Evolutionary conservation across 2,113 vertebrate species (phyloP).

Genomic region (Sander vitreus): DNA sequence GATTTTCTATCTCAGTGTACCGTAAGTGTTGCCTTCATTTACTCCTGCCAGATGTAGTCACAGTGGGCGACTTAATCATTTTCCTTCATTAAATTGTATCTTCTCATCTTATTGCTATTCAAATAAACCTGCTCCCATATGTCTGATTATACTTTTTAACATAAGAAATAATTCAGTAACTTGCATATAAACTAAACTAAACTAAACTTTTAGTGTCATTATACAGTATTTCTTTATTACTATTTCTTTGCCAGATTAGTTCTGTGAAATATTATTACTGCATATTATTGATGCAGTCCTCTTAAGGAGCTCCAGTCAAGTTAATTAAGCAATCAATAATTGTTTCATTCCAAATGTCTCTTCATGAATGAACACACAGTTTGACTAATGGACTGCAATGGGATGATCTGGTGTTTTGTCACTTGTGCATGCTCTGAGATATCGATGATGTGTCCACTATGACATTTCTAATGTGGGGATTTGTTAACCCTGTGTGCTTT

Average conservation of each 20-base stretch:
- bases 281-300: conserved; percentile 39
- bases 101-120: conserved; percentile 37
- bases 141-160: conserved; percentile 14
- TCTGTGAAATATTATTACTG: conserved; percentile 17
- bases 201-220: not conserved
- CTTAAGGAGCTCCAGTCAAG: conserved; percentile 2
- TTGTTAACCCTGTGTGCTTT: conserved; percentile 16
- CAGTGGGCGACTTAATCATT: conserved; percentile 18
- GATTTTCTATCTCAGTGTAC: conserved; percentile 66
- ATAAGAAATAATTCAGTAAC: not conserved
- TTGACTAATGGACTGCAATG: conserved; percentile 24
- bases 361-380: conserved; percentile 27
- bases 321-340: conserved; percentile 26
- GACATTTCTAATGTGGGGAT: conserved; percentile 32
- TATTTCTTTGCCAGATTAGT: not conserved
- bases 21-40: conserved; percentile 71
- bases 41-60: conserved; percentile 65
- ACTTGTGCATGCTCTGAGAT: conserved; percentile 48
- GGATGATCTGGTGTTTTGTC: conserved; percentile 46
- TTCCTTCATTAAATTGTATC: conserved; percentile 30
- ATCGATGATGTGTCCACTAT: conserved; percentile 8
- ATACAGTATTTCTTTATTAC: not conserved
- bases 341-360: conserved; percentile 26
- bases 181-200: conserved; percentile 10
- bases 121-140: conserved; percentile 7